Percentiles rank a stretch among this genome's conserved stretches.
phyloP scores from a whole-genome alignment of 2,888 invertebrate genomes.

The Strigamia maritima region DNA sequence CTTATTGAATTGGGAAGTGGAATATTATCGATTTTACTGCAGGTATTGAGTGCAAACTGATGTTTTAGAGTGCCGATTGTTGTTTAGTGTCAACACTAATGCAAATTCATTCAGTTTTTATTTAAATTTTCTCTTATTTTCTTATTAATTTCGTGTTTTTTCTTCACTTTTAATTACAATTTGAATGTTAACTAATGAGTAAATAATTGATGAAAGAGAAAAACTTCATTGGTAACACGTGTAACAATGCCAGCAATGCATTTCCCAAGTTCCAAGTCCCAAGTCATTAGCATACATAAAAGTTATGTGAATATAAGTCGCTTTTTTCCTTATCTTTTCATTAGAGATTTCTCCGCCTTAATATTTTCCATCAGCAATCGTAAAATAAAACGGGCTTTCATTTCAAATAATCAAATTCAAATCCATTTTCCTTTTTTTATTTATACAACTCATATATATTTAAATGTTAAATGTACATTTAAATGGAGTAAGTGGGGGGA shows the following conservation, averaged over 20 bases:
- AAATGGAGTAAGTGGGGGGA: too few species aligned
- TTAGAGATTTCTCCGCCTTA: not conserved
- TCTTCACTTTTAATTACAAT: not conserved
- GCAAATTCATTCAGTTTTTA: not conserved
- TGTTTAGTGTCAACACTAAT: not conserved
- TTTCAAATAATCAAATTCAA: conserved; percentile 19
- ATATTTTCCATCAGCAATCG: conserved; percentile 5
- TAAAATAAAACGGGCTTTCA: not conserved
- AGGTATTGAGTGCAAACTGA: not conserved
- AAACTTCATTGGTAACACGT: not conserved
- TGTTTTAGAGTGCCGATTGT: not conserved
- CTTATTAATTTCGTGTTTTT: too few species aligned
- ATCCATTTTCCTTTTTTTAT: not conserved
- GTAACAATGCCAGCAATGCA: not conserved
- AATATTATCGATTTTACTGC: too few species aligned
- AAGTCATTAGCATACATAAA: not conserved
- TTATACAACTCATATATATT: not conserved
- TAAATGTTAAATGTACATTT: too few species aligned
- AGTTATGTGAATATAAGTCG: conserved; percentile 3
- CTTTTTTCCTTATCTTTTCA: conserved; percentile 20
- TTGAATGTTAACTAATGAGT: not conserved
- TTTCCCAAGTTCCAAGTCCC: too few species aligned
- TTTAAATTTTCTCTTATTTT: not conserved
- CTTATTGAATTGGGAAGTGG: too few species aligned
- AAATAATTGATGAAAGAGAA: not conserved